Evolutionary conservation across 2,797 vertebrate species (phyloP).

Genomic region (Sylvilagus floridanus): DNA sequence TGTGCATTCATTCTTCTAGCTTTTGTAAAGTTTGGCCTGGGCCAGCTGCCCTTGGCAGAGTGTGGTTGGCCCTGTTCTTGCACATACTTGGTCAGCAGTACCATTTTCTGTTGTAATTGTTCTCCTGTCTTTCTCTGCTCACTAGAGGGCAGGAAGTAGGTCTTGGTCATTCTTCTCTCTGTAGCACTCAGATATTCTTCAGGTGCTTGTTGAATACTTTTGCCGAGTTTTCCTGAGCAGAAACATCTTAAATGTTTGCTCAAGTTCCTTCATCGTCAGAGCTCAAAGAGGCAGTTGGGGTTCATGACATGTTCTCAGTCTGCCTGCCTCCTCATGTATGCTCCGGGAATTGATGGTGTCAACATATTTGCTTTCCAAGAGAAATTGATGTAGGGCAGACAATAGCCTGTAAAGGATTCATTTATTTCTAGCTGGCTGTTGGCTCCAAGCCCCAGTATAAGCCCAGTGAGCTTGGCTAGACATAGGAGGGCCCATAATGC

Average conservation of each 20-base stretch:
- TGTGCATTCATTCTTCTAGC: background rate
- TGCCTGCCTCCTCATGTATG: background rate
- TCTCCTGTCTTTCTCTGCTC: slow-evolving; percentile 40
- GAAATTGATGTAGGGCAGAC: background rate
- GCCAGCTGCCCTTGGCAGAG: background rate
- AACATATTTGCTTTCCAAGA: slow-evolving; percentile 25
- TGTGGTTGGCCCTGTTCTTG: background rate
- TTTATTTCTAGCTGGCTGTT: slow-evolving; percentile 4
- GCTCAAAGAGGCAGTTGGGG: background rate
- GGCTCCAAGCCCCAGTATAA: background rate
- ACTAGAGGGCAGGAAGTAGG: background rate
- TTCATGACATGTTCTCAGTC: background rate
- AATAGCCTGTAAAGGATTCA: slow-evolving; percentile 7
- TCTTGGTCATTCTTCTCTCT: slow-evolving; percentile 39
- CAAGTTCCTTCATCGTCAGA: slow-evolving; percentile 15
- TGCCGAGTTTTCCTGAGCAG: background rate
- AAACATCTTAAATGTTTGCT: slow-evolving; percentile 57
- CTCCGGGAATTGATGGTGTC: background rate
- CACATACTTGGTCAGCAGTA: background rate
- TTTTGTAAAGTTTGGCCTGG: background rate
- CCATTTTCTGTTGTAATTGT: background rate
- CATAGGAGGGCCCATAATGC: slow-evolving; percentile 19
- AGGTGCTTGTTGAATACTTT: slow-evolving; percentile 26
- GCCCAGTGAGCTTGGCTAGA: background rate
- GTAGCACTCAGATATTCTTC: slow-evolving; percentile 23